These are phyloP conservation scores for Meta bourneti DNA, from an alignment of 2,888 invertebrate species.

Conservation along the genomic window DNA sequence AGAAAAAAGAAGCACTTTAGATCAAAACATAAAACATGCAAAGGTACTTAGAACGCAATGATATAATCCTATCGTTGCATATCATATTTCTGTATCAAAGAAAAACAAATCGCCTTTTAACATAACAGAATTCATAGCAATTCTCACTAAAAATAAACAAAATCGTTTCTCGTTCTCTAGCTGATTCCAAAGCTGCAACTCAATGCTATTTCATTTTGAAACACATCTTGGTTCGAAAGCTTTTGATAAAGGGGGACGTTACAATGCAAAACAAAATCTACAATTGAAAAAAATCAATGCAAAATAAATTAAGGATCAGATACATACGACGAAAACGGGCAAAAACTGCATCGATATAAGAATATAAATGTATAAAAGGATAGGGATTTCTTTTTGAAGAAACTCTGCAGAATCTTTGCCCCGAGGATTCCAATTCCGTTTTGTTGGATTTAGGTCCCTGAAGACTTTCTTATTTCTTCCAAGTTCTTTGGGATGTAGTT, in stretches of 20 bases:
- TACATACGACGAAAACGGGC: not conserved
- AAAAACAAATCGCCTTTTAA: too few relatives aligned
- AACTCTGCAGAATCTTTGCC: not conserved
- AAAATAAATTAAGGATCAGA: not conserved
- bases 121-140: too few relatives aligned
- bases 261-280: too few relatives aligned
- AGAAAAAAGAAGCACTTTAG: too few relatives aligned
- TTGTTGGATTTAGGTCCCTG: not conserved
- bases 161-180: not conserved
- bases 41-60: too few relatives aligned
- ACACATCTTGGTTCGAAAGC: not conserved
- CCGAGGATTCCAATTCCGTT: not conserved
- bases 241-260: too few relatives aligned
- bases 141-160: too few relatives aligned
- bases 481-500: not conserved
- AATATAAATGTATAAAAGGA: not conserved
- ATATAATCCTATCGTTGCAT: too few relatives aligned
- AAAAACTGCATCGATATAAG: not conserved
- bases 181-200: not conserved
- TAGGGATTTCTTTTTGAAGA: not conserved
- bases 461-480: slow-evolving; percentile 2
- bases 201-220: not conserved
- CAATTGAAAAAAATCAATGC: not conserved
- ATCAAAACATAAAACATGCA: too few relatives aligned
- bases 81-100: too few relatives aligned